Evolutionary conservation across 2,888 invertebrate genomes (phyloP).

Genomic region (Orthosia gothica): DNA sequence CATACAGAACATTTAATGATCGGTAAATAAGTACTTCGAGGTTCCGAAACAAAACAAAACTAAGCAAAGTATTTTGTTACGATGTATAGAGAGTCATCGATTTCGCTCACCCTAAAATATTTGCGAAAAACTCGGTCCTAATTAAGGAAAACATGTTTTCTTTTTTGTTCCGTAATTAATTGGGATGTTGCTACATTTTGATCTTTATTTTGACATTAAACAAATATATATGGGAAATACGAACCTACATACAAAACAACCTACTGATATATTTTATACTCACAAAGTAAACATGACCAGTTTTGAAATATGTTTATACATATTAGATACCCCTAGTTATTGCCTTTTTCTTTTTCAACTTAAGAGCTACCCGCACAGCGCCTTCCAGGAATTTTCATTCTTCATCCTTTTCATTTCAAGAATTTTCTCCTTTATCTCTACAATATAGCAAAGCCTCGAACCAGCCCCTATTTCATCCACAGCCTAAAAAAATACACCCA

Average conservation of each 20-base stretch:
- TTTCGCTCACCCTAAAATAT: slow-evolving; percentile 14
- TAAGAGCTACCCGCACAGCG: not conserved
- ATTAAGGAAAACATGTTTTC: slow-evolving; percentile 9
- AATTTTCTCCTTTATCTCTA: too few species aligned
- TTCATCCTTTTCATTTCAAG: too few species aligned
- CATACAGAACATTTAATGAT: slow-evolving; percentile 54
- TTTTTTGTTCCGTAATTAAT: not conserved
- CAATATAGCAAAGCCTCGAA: not conserved
- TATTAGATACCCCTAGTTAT: too few species aligned
- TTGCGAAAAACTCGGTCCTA: not conserved
- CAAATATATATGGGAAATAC: not conserved
- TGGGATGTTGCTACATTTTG: too few species aligned
- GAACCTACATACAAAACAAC: too few species aligned
- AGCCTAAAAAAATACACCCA: not conserved
- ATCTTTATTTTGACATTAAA: not conserved
- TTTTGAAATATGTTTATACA: too few species aligned
- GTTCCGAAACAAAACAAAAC: slow-evolving; percentile 35
- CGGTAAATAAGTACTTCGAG: slow-evolving; percentile 30
- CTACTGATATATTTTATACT: too few species aligned
- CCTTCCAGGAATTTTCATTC: too few species aligned
- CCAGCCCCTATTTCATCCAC: not conserved
- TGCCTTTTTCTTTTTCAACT: not conserved
- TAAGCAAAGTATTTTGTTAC: slow-evolving; percentile 24
- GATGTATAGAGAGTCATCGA: slow-evolving; percentile 13
- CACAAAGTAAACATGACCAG: too few species aligned